phyloP scores from a whole-genome alignment of 1,140 invertebrate genomes.

The Calosoma granatense region DNA sequence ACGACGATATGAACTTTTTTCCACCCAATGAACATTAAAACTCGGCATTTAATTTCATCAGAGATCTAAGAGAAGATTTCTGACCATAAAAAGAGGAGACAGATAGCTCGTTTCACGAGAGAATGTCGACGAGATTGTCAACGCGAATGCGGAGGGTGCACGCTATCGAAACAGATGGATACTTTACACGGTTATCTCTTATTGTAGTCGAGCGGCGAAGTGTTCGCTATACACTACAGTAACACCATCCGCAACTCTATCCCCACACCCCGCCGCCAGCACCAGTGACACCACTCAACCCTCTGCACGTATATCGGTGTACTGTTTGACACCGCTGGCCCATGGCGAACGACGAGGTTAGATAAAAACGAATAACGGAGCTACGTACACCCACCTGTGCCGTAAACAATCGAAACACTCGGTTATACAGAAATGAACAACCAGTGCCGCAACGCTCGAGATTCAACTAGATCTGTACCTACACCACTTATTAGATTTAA shows the following conservation, averaged over 20 bases:
- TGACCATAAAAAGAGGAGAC: constrained; percentile 34
- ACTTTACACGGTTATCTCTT: background rate
- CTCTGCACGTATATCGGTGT: no score
- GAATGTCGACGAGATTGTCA: background rate
- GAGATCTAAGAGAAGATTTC: constrained; percentile 37
- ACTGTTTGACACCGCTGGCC: no score
- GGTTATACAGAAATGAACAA: no score
- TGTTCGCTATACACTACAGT: background rate
- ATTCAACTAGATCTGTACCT: no score
- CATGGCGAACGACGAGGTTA: background rate
- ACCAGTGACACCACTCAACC: no score
- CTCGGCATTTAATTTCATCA: constrained; percentile 40
- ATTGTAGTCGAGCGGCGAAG: no score
- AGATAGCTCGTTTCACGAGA: background rate
- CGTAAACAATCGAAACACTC: no score
- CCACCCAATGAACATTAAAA: constrained; percentile 38
- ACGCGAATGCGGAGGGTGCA: background rate
- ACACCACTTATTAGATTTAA: background rate
- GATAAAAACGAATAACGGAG: background rate
- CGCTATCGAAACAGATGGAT: background rate
- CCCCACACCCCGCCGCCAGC: no score
- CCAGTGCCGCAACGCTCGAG: no score
- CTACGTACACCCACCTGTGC: background rate
- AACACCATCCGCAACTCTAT: background rate
- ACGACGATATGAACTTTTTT: constrained; percentile 37